A percentile compares a stretch with the other conserved stretches of the same genome.
Evolutionary conservation across 2,113 vertebrate genomes (phyloP).

Genomic region (Mus spicilegus): DNA sequence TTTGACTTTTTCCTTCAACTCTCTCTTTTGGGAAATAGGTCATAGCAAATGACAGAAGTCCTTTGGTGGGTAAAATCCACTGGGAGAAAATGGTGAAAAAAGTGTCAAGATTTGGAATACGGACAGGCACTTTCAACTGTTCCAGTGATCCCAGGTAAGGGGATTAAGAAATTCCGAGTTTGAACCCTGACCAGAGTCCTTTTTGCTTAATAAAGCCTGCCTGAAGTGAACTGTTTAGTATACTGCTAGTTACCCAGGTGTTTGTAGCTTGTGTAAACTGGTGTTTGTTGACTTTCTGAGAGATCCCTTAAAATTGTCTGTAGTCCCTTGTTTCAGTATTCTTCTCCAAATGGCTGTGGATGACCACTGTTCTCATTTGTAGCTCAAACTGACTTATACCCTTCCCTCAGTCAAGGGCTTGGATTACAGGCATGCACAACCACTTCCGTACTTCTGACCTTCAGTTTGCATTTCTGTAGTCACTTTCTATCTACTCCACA

Average conservation of each 20-base stretch:
- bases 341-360: slow-evolving; percentile 28
- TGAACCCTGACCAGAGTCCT: slow-evolving; percentile 46
- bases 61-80: slow-evolving; percentile 93
- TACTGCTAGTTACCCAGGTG: background rate
- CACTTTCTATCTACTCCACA: background rate
- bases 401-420: background rate
- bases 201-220: slow-evolving; percentile 6
- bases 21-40: slow-evolving; percentile 87
- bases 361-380: background rate
- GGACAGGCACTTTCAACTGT: slow-evolving; percentile 98
- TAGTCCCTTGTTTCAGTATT: background rate
- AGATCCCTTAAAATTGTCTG: background rate
- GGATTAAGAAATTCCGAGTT: slow-evolving; percentile 58
- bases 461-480: background rate
- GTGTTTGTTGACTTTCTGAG: background rate
- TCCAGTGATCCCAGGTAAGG: slow-evolving; percentile 95
- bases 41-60: slow-evolving; percentile 93
- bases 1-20: slow-evolving; percentile 60
- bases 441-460: background rate
- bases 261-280: slow-evolving; percentile 27
- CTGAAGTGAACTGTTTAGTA: slow-evolving; percentile 14
- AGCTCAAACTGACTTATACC: background rate
- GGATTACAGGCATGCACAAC: background rate
- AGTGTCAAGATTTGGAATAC: slow-evolving; percentile 97
- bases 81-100: slow-evolving; percentile 99